phyloP scores from a whole-genome alignment of 2,113 vertebrate species.

The Columba livia region DNA sequence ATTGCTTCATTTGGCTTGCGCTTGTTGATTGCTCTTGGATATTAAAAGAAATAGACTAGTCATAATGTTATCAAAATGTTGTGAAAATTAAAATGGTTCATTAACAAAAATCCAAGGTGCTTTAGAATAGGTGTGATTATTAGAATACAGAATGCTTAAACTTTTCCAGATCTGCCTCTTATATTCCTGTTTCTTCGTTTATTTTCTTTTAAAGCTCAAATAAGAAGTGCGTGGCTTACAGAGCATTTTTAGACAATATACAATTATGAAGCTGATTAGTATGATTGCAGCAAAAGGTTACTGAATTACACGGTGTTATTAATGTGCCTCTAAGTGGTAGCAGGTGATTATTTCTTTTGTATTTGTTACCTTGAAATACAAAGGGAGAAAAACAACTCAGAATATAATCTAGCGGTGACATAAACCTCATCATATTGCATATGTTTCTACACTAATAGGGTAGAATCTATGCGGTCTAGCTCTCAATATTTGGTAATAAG shows the following conservation, averaged over 20 bases:
- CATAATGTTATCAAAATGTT: neutral
- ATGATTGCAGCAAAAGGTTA: neutral
- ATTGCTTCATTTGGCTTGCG: neutral
- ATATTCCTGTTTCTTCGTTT: neutral
- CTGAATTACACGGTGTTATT: neutral
- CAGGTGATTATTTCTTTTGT: neutral
- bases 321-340: neutral
- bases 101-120: neutral
- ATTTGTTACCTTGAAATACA: neutral
- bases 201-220: neutral
- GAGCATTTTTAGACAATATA: neutral
- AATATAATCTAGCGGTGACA: neutral
- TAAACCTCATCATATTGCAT: neutral
- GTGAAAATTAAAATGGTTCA: neutral
- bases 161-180: neutral
- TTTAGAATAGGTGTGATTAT: neutral
- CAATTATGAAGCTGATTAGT: neutral
- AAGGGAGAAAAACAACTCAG: neutral
- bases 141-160: neutral
- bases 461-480: neutral
- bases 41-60: neutral
- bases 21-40: neutral
- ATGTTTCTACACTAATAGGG: accelerated
- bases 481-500: neutral
- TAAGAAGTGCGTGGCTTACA: neutral